Base-by-base conservation (phyloP, 1,140 invertebrate genomes). In the Lasioglossum baleicum region DNA sequence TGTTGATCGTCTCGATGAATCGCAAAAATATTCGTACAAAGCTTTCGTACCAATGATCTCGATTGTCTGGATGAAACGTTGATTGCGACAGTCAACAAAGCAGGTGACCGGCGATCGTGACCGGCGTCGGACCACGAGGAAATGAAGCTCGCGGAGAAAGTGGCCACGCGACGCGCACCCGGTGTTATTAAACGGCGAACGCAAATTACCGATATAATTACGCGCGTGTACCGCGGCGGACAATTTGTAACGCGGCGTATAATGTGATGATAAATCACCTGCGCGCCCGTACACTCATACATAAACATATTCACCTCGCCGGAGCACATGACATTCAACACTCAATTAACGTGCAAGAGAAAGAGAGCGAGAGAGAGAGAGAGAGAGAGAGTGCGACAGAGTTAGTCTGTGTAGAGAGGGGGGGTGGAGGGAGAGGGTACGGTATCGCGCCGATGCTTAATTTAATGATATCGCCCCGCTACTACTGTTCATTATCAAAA, bases 211-310 rank as follows among this genome's bases (percentile, higher is more conserved):
- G 74, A 85, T 85, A 85, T 85, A 85, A 85, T 85, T 85, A 85
- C 70, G 83, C 81, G 72, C 83, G 78, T 84, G 83, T 75, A 84
- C 77, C 83, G 83, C 74, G 80, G 71, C 79, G 73, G 73, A 80
- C 83, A 84, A 85, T 84, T 85, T 85, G 83, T 85, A 85, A 85
- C 75, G 83, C 83, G 83, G 78, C 80, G 83, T 84, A 85, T 85
- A 85, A 85, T 85, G 80, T 65, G 83, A 85, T 85, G 83, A 85
- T 85, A 85, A 85, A 85, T 85, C 83, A 85, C 75, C 75, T 63
- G 83, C 58, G 78, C 69, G 74, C 68, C 65, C 58, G 68, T 63
- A 85, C 51, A 20, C 79, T 84, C 83, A 85, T 85, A 84, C 83
- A 85, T 85, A 85, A 85, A 85, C 83, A 85, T 85, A 85, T 85